Evolutionary conservation across 1,140 invertebrate species (phyloP), one percentile per base, ranked within the genome.

Genomic region (Drosophila lacertosa): DNA sequence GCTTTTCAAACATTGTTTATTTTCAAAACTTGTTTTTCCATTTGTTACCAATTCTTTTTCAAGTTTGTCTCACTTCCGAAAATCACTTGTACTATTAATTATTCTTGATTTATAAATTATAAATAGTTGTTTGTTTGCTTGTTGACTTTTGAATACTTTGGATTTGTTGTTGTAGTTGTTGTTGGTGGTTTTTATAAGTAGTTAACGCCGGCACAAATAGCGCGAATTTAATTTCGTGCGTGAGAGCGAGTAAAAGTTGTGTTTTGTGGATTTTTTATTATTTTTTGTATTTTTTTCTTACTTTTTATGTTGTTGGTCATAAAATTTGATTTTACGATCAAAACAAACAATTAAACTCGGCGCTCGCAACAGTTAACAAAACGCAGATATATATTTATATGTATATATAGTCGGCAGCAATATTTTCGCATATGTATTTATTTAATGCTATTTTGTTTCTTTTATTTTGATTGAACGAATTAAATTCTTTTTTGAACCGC

Each of bases 311-410:
- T 90, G 89, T 60, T 82, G 84, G 77, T 78, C 81, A 90, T 90
- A 90, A 90, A 90, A 90, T 89, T 89, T 75, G 70, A 89, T 90
- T 90, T 90, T 89, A 90, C 84, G 89, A 90, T 82, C 89, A 90
- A 90, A 90, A 90, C 89, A 90, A 90, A 90, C 81, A 90, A 90
- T 89, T 89, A 89, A 89, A 90, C 74, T 75, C 80, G 80, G 39
- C 65, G 82, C 63, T 82, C 81, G 83, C 77, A 88, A 88, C 82
- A 88, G 77, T 83, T 86, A 81, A 86, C 73, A 77, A 77, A 79
- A 83, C 51, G 40, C 39, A 42, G 20, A 42, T 42, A 42, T 4
- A n/a, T n/a, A n/a, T n/a, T n/a, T n/a, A n/a, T n/a, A 4, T 16
- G 40, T 22, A 42, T 35, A 33, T 59, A 59, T 63, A 64, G 44